Base-by-base conservation (phyloP, 1,140 invertebrate species). In the Drosophila chauvacae region DNA sequence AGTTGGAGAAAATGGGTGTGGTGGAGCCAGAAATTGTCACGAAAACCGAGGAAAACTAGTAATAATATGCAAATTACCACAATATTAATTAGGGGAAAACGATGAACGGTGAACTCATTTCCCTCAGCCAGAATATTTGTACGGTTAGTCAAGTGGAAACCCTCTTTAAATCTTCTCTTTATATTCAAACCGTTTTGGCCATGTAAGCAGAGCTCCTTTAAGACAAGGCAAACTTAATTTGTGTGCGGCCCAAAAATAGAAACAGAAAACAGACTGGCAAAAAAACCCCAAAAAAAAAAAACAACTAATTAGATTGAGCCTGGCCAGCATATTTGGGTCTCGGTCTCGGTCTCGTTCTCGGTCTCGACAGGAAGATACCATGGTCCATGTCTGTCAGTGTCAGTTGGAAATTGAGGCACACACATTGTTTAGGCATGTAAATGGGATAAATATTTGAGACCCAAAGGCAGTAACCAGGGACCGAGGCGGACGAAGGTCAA, bases 391-490 rank as follows among this genome's bases (percentile, higher is more conserved):
- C 60, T 65, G 64, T 65, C 64, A 42, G 62, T 44, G 63, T 68
- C 65, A 69, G 30, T 20, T 9, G 28, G 28, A 55, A 53, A 33
- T 33, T 28, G 30, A 44, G 65, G 35, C 44, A 39, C n/a, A 35
- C 23, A 56, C 35, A 47, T 51, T 62, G 71, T 59, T 73, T 55
- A 55, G 71, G 16, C 48, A 73, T 74, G 71, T 62, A 74, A 74
- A 74, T 74, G 56, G 48, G 41, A 74, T 74, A 72, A 73, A 72
- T 72, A 72, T 74, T 74, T 73, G 72, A 74, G 72, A 23, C 41
- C 57, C 35, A 53, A 51, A 45, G 37, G 18, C 56, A 42, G 41
- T 23, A 45, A 11, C 10, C 23, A 18, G 13, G 58, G 23, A 68
- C 33, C 33, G 14, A 18, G 14, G 42, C 39, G 4, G 9, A 10